Evolutionary conservation across 1,140 invertebrate species (phyloP), one percentile per base, ranked within the genome.

Genomic region (Drosophila murphyi): DNA sequence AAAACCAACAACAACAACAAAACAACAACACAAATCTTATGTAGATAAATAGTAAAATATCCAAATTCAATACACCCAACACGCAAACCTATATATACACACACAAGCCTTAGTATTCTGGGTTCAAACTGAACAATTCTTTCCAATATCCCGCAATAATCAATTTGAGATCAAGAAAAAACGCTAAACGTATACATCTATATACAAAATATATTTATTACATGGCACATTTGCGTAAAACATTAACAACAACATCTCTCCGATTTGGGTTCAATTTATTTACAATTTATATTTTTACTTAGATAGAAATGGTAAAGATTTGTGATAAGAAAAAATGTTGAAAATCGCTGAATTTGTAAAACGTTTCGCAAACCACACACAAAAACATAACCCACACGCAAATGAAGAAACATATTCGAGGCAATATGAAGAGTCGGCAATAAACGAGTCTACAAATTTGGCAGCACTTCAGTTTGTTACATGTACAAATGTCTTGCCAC

Each of bases 401-500:
- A 20, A 20, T 20, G 20, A 20, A 20, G 20, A 20, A 20, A 20
- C 0, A 20, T 20, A 20, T 20, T 20, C 20, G 2, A 43, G n/a
- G 39, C 39, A 43, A 43, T 20, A 20, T n/a, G 10, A 43, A 43
- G 39, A 43, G 39, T 43, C 10, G 4, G 39, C 39, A 43, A 43
- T 43, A n/a, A 3, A 43, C 39, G 0, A 43, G 39, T 43, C 6
- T 8, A 7, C 6, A 3, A 6, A 3, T 41, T 39, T 39, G 37
- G 39, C 39, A 41, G 6, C 37, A 39, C 7, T 39, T 8, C 37
- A 39, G 6, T 2, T 7, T 8, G 37, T 39, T 39, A 43, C 39
- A 43, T 43, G 28, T 48, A 2, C 20, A 59, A 59, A 45, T 43
- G 56, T 45, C 56, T 37, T 39, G 12, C 39, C 39, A 10, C 39